A percentile compares a stretch with the other conserved stretches of the same genome.
Conservation (phyloP, 2,888 invertebrate genomes). For the Caenorhabditis imperialis region DNA sequence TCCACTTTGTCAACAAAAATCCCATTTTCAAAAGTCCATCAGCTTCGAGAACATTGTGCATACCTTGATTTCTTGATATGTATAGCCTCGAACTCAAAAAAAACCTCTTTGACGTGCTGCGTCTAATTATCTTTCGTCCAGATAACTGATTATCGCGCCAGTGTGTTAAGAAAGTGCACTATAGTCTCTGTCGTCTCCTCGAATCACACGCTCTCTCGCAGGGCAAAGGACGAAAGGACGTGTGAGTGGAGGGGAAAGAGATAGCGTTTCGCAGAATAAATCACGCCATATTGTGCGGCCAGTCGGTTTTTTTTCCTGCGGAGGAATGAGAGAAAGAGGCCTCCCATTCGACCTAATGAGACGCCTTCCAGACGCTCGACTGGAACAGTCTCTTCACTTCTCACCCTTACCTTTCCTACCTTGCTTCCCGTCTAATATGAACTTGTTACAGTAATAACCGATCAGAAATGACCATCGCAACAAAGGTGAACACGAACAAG, state of each 20-base stretch:
- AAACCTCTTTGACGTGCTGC: no score
- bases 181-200: not conserved
- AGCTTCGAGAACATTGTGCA: no score
- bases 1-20: no score
- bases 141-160: constrained; percentile 21
- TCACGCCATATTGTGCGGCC: constrained; percentile 52
- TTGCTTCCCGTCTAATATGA: not conserved
- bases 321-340: not conserved
- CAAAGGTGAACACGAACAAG: constrained; percentile 52
- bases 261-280: constrained; percentile 52
- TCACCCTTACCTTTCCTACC: not conserved
- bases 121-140: no score
- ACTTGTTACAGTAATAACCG: constrained; percentile 21
- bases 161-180: constrained; percentile 34
- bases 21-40: no score
- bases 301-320: constrained; percentile 20
- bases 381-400: not conserved
- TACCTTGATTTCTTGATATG: no score
- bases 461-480: constrained; percentile 51
- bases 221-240: constrained; percentile 48
- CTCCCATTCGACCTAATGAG: constrained; percentile 1
- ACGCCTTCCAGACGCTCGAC: constrained; percentile 4
- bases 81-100: no score
- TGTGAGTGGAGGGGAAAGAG: constrained; percentile 37
- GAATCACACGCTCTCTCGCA: constrained; percentile 14